A percentile compares a stretch with the other conserved stretches of the same genome.
Evolutionary conservation across 2,797 vertebrate genomes (phyloP).

Genomic region (Cuculus canorus): DNA sequence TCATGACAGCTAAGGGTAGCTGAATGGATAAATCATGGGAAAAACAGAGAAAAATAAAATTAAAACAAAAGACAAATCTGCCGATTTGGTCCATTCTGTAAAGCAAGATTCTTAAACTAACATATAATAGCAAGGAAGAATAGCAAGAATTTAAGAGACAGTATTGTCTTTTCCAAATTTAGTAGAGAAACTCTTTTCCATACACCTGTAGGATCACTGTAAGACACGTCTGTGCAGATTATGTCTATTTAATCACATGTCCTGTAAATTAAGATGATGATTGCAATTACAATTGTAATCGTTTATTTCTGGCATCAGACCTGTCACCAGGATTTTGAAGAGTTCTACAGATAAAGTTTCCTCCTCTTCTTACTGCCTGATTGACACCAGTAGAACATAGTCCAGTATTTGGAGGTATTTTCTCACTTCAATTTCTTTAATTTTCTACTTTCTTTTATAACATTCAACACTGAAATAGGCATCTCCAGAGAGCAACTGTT

Average conservation of each 20-base stretch:
- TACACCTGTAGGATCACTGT: neutral
- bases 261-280: neutral
- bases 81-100: conserved; percentile 23
- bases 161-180: neutral
- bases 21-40: neutral
- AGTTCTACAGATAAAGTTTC: neutral
- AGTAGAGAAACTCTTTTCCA: neutral
- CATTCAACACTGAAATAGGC: neutral
- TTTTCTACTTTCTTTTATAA: neutral
- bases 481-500: neutral
- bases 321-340: neutral
- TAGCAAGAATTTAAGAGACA: conserved; percentile 70
- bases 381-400: neutral
- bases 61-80: conserved; percentile 25
- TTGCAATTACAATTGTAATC: neutral
- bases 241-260: neutral
- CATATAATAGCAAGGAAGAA: conserved; percentile 60
- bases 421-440: neutral
- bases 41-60: conserved; percentile 23
- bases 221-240: neutral
- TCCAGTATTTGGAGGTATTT: neutral
- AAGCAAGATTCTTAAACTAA: conserved; percentile 61
- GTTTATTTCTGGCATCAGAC: neutral
- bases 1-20: neutral
- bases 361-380: neutral